phyloP scores from a whole-genome alignment of 2,888 invertebrate species.

The Hypomecis punctinalis region DNA sequence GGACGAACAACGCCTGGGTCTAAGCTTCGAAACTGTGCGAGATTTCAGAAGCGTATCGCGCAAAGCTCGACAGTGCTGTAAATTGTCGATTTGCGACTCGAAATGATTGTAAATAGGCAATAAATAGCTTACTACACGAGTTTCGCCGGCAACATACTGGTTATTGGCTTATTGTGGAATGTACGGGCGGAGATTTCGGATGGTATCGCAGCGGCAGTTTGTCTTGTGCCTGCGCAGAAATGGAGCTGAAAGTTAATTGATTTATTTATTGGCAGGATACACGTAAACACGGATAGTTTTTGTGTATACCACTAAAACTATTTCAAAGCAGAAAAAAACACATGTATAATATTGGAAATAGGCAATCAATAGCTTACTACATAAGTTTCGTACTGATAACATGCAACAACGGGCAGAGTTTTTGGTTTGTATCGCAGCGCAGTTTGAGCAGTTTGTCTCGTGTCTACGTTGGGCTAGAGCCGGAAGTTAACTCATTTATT shows the following conservation, averaged over 20 bases:
- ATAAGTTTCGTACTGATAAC: slow-evolving; percentile 61
- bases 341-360: slow-evolving; percentile 76
- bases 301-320: no score
- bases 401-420: slow-evolving; percentile 47
- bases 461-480: not conserved
- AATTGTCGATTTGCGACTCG: slow-evolving; percentile 67
- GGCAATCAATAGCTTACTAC: slow-evolving; percentile 70
- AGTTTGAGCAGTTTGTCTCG: not conserved
- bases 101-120: slow-evolving; percentile 73
- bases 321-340: no score
- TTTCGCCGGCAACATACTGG: slow-evolving; percentile 61
- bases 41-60: slow-evolving; percentile 44
- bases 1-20: slow-evolving; percentile 9
- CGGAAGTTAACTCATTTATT: not conserved
- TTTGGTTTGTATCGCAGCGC: slow-evolving; percentile 4
- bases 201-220: not conserved
- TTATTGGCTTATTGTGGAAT: slow-evolving; percentile 55
- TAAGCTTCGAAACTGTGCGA: slow-evolving; percentile 32
- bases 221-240: not conserved
- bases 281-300: no score
- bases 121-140: slow-evolving; percentile 69
- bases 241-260: not conserved
- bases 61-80: slow-evolving; percentile 60
- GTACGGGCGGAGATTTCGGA: slow-evolving; percentile 36
- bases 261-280: not conserved